These are phyloP conservation scores for Steinernema carpocapsae DNA, from an alignment of 2,888 invertebrate genomes.

Conservation along the genomic window DNA sequence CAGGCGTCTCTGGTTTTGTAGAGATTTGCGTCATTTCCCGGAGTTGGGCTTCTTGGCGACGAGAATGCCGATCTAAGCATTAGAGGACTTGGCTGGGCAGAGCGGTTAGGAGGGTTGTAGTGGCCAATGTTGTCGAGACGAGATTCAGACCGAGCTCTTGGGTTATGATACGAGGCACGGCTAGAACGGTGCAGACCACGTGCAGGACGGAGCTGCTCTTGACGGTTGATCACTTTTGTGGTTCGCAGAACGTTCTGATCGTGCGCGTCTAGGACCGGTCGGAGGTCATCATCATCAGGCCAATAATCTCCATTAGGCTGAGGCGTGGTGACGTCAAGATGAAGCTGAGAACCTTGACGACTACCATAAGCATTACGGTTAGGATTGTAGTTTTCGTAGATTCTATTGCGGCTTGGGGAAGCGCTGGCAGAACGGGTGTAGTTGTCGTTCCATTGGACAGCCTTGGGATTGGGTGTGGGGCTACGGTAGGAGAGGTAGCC, in stretches of 20 bases:
- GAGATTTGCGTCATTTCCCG: constrained; percentile 4
- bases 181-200: not conserved
- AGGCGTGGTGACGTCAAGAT: not conserved
- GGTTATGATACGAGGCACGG: not conserved
- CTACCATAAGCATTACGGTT: constrained; percentile 25
- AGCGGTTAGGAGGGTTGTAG: constrained; percentile 3
- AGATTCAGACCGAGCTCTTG: constrained; percentile 6
- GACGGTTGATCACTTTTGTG: constrained; percentile 9
- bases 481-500: constrained; percentile 6
- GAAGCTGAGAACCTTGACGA: constrained; percentile 3
- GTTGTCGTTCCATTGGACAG: constrained; percentile 23
- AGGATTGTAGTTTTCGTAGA: not conserved
- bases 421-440: not conserved
- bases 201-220: constrained; percentile 5
- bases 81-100: not conserved
- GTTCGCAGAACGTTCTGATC: constrained; percentile 29
- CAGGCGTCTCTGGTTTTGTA: constrained; percentile 28
- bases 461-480: constrained; percentile 18
- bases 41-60: constrained; percentile 10
- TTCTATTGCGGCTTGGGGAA: not conserved
- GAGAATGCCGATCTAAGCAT: constrained; percentile 22
- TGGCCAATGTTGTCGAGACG: constrained; percentile 8
- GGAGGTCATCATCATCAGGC: not conserved
- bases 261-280: not conserved
- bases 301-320: not conserved